Conservation (phyloP, 2,113 vertebrate species). For the Anarhynchus alexandrinus region DNA sequence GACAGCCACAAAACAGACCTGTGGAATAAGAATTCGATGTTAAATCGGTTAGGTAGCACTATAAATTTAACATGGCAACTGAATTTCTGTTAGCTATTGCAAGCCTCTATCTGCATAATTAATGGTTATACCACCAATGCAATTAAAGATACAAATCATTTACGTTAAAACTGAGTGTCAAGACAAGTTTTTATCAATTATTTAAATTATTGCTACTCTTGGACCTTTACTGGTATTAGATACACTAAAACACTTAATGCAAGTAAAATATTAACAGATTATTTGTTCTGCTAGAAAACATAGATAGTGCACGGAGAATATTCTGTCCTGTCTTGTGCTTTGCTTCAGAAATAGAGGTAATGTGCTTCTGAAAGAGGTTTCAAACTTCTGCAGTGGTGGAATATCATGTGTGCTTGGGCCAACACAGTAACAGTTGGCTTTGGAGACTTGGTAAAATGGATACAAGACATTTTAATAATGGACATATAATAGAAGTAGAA, state of each 20-base stretch:
- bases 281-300: background rate
- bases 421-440: background rate
- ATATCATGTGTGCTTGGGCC: background rate
- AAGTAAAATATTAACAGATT: background rate
- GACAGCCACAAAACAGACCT: background rate
- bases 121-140: background rate
- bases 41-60: background rate
- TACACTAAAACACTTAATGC: background rate
- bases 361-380: background rate
- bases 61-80: background rate
- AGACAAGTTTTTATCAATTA: background rate
- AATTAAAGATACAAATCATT: background rate
- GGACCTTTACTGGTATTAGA: background rate
- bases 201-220: background rate
- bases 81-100: background rate
- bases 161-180: background rate
- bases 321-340: background rate
- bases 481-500: background rate
- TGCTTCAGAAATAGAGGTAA: background rate
- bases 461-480: background rate
- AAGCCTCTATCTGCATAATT: background rate
- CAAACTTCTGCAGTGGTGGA: background rate
- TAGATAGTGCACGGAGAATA: background rate
- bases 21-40: background rate
- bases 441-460: background rate